A percentile compares a stretch with the other conserved stretches of the same genome.
Conservation (phyloP, 2,113 vertebrate species). For the Gorsachius goisagi region DNA sequence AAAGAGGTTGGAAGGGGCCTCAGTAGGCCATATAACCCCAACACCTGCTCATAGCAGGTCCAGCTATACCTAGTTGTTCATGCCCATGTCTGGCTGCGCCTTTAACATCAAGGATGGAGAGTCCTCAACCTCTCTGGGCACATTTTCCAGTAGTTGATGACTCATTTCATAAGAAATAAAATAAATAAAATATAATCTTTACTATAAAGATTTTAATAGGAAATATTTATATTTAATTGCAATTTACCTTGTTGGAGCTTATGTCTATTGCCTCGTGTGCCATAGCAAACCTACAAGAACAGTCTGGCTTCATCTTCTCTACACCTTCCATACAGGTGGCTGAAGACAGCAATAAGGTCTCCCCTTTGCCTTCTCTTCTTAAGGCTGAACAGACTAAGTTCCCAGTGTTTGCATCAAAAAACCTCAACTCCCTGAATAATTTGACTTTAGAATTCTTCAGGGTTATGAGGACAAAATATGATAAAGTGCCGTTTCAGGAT, state of each 20-base stretch:
- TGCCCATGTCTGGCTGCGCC: neutral
- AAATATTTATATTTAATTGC: neutral
- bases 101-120: neutral
- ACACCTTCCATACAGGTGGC: neutral
- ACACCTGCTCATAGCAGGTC: neutral
- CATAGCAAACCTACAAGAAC: neutral
- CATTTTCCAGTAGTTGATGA: neutral
- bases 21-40: neutral
- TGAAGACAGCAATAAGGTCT: neutral
- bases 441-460: neutral
- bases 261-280: neutral
- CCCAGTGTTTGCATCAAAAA: neutral
- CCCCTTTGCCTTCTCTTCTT: neutral
- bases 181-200: too few species aligned
- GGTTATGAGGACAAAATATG: conserved; percentile 11
- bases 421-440: neutral
- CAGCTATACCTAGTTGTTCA: neutral
- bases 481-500: conserved; percentile 15
- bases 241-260: neutral
- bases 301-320: neutral
- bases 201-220: too few species aligned
- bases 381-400: neutral
- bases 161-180: too few species aligned
- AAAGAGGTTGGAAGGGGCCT: neutral
- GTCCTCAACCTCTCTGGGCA: neutral